phyloP scores from a whole-genome alignment of 2,888 invertebrate genomes.

The Baronia brevicornis region DNA sequence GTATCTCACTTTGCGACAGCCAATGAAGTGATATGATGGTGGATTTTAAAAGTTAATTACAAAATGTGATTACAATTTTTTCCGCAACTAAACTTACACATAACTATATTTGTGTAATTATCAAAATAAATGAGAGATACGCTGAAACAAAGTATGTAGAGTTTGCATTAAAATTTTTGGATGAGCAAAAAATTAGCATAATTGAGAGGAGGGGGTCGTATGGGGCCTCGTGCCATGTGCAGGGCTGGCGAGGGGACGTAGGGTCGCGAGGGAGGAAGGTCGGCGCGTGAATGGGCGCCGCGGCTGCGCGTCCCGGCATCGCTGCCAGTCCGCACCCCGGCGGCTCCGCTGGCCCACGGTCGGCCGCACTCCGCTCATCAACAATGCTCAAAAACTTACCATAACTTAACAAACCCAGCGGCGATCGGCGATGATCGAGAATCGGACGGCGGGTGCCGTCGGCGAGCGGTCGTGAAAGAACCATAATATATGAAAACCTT shows the following conservation, averaged over 20 bases:
- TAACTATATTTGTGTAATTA: too few relatives aligned
- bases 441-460: conserved; percentile 66
- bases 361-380: conserved; percentile 73
- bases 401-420: conserved; percentile 56
- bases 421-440: conserved; percentile 62
- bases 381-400: conserved; percentile 71
- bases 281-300: conserved; percentile 48
- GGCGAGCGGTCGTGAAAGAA: conserved; percentile 60
- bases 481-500: conserved; percentile 65
- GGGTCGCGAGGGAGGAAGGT: conserved; percentile 28
- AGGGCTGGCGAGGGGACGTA: conserved; percentile 20
- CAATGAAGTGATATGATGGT: conserved; percentile 16
- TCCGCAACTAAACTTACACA: not conserved
- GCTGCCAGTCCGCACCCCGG: conserved; percentile 74
- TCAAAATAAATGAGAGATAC: not conserved
- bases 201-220: conserved; percentile 21
- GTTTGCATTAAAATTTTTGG: conserved; percentile 14
- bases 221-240: conserved; percentile 13
- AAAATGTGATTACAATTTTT: conserved; percentile 2
- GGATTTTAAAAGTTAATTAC: conserved; percentile 11
- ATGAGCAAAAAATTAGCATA: conserved; percentile 26
- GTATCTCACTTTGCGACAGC: too few relatives aligned
- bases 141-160: not conserved
- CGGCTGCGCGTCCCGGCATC: conserved; percentile 38
- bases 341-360: conserved; percentile 75